Evolutionary conservation across 2,888 invertebrate species (phyloP), one percentile per base, ranked within the genome.

Genomic region (Caenorhabditis sp.): DNA sequence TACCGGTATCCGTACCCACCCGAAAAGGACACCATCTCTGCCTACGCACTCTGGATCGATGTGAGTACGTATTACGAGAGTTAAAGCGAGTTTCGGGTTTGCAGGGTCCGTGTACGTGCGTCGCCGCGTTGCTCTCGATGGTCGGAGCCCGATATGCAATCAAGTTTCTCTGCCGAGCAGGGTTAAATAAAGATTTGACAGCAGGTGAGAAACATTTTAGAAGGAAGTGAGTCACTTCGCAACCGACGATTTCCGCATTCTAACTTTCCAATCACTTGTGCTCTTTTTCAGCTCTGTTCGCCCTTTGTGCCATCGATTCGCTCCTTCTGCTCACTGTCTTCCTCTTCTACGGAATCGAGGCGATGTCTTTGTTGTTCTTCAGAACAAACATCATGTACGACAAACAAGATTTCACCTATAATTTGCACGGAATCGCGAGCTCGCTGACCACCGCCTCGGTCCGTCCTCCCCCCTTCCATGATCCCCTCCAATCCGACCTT

Each of bases 331-430:
- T 84, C 45, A 84, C 83, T 32, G 86, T 86, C 39, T 78, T 87
- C 26, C 58, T 84, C 55, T 84, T 84, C 74, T 87, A 87, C 56
- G 84, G 85, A 32, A 83, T 87, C 48, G 88, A 88, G 71, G 87
- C 87, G 15, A 83, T 83, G 30, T 78, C 83, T 20, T 61, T 87
- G 53, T 77, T 87, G 46, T 76, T 86, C 50, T 61, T 80, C 13
- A 61, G 79, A 22, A 66, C 76, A 11, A 87, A 88, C 61, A 76
- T 85, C 43, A 87, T 88, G 88, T 83, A 73, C 59, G 65, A 82
- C 27, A 71, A 81, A 48, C 84, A 84, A 50, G 80, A 78, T 0
- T 83, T 83, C 53, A 84, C 83, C 15, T 76, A 76, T 27, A 75
- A 72, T 32, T 61, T 84, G 8, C 86, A 87, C 68, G 85, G 86